Evolutionary conservation across 2,888 invertebrate species (phyloP).

Genomic region (Ornithoptera priamus): DNA sequence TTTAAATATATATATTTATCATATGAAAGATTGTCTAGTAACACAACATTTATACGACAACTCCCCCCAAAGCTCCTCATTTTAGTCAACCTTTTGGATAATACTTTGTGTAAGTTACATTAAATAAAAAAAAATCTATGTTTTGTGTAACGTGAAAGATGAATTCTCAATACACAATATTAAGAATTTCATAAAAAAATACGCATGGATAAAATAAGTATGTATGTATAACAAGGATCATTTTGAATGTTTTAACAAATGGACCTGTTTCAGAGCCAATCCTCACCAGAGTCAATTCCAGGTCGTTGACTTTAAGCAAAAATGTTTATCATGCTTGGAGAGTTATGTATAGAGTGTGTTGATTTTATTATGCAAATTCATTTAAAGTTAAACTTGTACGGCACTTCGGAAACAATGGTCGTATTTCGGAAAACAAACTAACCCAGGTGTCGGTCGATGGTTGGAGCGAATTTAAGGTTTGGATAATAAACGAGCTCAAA

Average conservation of each 20-base stretch:
- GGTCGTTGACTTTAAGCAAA: slow-evolving; percentile 26
- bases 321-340: slow-evolving; percentile 27
- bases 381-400: slow-evolving; percentile 22
- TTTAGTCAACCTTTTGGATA: background rate
- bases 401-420: slow-evolving; percentile 30
- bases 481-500: slow-evolving; percentile 2
- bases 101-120: background rate
- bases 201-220: too few species aligned
- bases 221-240: background rate
- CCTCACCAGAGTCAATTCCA: background rate
- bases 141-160: background rate
- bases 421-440: slow-evolving; percentile 8
- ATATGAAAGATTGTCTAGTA: too few species aligned
- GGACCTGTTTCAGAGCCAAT: slow-evolving; percentile 1
- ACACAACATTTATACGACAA: too few species aligned
- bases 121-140: background rate
- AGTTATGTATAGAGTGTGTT: slow-evolving; percentile 27
- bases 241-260: slow-evolving; percentile 10
- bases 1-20: too few species aligned
- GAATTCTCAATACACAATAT: background rate
- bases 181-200: background rate
- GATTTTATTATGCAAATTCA: slow-evolving; percentile 33
- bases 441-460: slow-evolving; percentile 1
- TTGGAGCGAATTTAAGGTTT: slow-evolving; percentile 8
- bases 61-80: too few species aligned